These are phyloP conservation scores for Nycticebus coucang DNA, from an alignment of 2,113 vertebrate species.

Conservation along the genomic window DNA sequence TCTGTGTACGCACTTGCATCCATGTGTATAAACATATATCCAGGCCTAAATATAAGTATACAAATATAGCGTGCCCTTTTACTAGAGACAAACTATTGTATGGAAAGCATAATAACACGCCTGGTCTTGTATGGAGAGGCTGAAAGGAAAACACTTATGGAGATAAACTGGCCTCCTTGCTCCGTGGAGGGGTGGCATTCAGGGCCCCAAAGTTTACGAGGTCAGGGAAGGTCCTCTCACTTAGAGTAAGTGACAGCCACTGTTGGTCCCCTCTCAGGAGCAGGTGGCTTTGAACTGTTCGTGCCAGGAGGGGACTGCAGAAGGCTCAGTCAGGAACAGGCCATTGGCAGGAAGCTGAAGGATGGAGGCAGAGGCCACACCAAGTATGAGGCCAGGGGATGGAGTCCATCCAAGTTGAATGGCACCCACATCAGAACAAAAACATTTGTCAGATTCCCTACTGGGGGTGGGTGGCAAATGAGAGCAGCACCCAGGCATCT, in stretches of 20 bases:
- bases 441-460: background rate
- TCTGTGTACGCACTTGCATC: background rate
- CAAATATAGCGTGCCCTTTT: background rate
- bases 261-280: background rate
- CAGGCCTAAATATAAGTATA: background rate
- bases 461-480: background rate
- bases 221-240: background rate
- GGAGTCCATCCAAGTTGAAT: background rate
- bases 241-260: background rate
- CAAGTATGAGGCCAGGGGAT: background rate
- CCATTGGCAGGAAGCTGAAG: background rate
- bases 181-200: too few species aligned
- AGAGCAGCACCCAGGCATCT: too few species aligned
- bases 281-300: too few species aligned
- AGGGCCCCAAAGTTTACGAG: too few species aligned
- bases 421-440: background rate
- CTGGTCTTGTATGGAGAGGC: background rate
- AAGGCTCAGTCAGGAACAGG: background rate
- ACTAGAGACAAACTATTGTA: background rate
- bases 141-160: background rate
- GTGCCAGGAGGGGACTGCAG: background rate
- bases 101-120: background rate
- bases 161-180: too few species aligned
- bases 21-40: background rate
- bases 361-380: fast-evolving